phyloP scores from a whole-genome alignment of 2,113 vertebrate genomes.

The Narcine bancroftii region DNA sequence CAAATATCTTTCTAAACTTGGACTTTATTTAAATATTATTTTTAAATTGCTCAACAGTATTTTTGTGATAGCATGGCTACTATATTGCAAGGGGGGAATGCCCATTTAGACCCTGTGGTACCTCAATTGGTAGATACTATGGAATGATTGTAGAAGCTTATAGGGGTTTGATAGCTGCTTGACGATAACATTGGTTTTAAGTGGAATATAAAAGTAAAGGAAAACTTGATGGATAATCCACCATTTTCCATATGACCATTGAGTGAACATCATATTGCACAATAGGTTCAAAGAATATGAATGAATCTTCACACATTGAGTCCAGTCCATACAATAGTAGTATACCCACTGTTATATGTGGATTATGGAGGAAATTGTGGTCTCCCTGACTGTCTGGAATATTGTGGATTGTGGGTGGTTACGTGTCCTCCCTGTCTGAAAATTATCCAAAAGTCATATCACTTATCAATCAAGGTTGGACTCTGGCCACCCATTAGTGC shows the following conservation, averaged over 20 bases:
- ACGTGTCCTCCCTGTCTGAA: too few species aligned
- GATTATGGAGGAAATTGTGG: too few species aligned
- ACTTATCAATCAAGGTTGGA: too few species aligned
- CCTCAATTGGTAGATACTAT: background rate
- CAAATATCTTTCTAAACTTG: background rate
- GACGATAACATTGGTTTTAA: background rate
- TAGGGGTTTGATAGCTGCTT: background rate
- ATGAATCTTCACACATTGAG: background rate
- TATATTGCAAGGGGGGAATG: background rate
- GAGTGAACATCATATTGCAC: background rate
- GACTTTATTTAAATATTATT: too few species aligned
- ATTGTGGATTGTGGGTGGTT: too few species aligned
- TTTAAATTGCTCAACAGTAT: background rate
- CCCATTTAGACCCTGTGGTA: background rate
- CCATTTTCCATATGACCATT: background rate
- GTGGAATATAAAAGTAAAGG: background rate
- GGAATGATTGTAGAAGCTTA: background rate
- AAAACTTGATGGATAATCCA: background rate
- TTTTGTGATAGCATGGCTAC: background rate
- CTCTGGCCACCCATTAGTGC: too few species aligned
- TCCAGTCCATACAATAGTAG: background rate
- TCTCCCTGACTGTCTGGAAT: too few species aligned
- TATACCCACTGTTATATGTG: too few species aligned
- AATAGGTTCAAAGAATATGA: background rate
- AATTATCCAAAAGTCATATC: too few species aligned